Evolutionary conservation across 2,113 vertebrate genomes (phyloP).

Genomic region (Puma concolor): DNA sequence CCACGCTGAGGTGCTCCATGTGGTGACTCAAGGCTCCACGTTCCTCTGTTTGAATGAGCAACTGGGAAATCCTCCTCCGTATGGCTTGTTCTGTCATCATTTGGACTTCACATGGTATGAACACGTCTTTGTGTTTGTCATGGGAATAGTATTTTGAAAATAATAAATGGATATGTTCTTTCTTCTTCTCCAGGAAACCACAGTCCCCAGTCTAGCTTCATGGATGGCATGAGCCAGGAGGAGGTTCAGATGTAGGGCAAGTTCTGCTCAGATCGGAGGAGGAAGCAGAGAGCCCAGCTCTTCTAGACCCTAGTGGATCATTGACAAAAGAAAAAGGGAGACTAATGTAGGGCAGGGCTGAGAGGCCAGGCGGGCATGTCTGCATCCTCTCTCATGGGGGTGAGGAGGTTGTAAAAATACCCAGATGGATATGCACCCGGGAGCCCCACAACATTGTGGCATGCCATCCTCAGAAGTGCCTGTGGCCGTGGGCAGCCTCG

Average conservation of each 20-base stretch:
- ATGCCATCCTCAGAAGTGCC: not conserved
- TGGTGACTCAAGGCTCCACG: not conserved
- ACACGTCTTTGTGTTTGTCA: not conserved
- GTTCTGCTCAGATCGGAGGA: not conserved
- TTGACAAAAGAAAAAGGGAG: not conserved
- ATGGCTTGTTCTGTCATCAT: rapidly evolving
- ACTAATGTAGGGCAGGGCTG: not conserved
- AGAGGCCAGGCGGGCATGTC: not conserved
- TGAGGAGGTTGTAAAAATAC: not conserved
- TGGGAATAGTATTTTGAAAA: constrained; percentile 48
- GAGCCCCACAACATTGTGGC: not conserved
- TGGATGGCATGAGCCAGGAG: not conserved
- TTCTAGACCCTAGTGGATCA: not conserved
- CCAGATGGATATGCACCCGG: not conserved
- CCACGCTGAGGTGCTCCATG: rapidly evolving
- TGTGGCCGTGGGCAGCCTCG: too few relatives aligned
- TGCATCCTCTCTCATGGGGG: not conserved
- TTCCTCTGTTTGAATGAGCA: constrained; percentile 28
- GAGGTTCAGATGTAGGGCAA: not conserved
- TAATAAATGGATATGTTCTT: constrained; percentile 18
- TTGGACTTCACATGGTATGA: not conserved
- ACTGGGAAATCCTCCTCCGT: constrained; percentile 42
- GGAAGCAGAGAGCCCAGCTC: not conserved
- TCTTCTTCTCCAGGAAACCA: constrained; percentile 46
- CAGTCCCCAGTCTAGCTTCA: not conserved